These are phyloP conservation scores for Plemyria rubiginata DNA, from an alignment of 2,888 invertebrate species.

Conservation along the genomic window DNA sequence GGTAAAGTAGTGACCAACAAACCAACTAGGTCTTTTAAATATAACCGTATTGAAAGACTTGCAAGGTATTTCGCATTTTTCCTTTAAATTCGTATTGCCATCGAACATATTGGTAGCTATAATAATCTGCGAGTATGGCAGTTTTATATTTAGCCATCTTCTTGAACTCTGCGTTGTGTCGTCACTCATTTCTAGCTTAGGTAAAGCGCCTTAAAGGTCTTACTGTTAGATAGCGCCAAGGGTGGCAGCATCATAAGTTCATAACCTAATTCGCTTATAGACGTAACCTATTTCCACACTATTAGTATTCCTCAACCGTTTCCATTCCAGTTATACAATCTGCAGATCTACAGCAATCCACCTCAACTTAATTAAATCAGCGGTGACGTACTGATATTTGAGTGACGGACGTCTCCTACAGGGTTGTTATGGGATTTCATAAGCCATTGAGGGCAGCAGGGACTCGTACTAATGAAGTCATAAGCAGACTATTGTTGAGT, in stretches of 20 bases:
- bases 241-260: not conserved
- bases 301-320: conserved; percentile 23
- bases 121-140: too few species aligned
- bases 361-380: conserved; percentile 43
- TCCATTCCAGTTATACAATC: conserved; percentile 25
- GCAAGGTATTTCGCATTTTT: not conserved
- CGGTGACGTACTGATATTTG: conserved; percentile 45
- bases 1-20: not conserved
- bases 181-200: not conserved
- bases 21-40: too few species aligned
- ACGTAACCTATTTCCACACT: conserved; percentile 17
- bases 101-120: too few species aligned
- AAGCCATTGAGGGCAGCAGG: conserved; percentile 44
- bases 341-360: conserved; percentile 18
- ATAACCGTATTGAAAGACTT: not conserved
- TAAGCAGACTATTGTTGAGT: conserved; percentile 26
- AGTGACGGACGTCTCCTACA: conserved; percentile 47
- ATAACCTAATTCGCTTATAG: not conserved
- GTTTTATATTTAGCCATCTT: too few species aligned
- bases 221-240: not conserved
- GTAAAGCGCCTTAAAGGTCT: not conserved
- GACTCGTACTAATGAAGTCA: conserved; percentile 41
- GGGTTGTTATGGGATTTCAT: conserved; percentile 44
- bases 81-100: too few species aligned
- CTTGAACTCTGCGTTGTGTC: too few species aligned